A percentile compares a stretch with the other conserved stretches of the same genome.
Conservation (phyloP, 2,113 vertebrate genomes). For the Hemibagrus wyckioides region DNA sequence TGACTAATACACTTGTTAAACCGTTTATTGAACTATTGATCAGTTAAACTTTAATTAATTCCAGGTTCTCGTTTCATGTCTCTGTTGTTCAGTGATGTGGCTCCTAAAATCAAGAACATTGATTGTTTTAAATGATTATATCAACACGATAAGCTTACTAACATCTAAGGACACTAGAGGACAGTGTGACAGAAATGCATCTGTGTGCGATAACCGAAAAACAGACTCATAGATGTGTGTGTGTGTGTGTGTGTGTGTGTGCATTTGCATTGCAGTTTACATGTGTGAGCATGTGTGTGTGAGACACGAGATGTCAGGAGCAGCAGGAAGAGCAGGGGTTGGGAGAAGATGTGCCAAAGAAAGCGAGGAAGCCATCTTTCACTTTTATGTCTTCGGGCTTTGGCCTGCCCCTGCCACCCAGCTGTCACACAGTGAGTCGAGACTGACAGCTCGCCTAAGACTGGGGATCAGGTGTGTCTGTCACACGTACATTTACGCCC, state of each 20-base stretch:
- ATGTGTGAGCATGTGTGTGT: slow-evolving; percentile 22
- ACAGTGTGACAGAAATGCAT: slow-evolving; percentile 5
- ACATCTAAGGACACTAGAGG: slow-evolving; percentile 13
- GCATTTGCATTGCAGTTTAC: neutral
- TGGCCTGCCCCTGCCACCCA: slow-evolving; percentile 28
- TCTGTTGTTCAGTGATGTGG: neutral
- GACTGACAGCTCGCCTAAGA: slow-evolving; percentile 41
- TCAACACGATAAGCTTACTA: neutral
- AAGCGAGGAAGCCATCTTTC: slow-evolving; percentile 23
- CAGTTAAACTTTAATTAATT: slow-evolving; percentile 30
- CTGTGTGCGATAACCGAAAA: neutral
- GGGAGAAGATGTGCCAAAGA: slow-evolving; percentile 11
- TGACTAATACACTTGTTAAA: neutral
- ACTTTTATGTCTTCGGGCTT: slow-evolving; percentile 23
- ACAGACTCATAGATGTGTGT: neutral
- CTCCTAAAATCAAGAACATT: neutral
- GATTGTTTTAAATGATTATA: neutral
- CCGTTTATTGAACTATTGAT: slow-evolving; percentile 16
- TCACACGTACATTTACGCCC: slow-evolving; percentile 44
- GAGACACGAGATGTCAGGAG: slow-evolving; percentile 31
- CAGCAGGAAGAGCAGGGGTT: neutral
- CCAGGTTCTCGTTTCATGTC: neutral
- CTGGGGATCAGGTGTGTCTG: slow-evolving; percentile 44
- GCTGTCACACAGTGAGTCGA: slow-evolving; percentile 1
- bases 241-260: slow-evolving; percentile 6